Base-by-base conservation (phyloP, 1,140 invertebrate species). In the Caenorhabditis tropicalis region DNA sequence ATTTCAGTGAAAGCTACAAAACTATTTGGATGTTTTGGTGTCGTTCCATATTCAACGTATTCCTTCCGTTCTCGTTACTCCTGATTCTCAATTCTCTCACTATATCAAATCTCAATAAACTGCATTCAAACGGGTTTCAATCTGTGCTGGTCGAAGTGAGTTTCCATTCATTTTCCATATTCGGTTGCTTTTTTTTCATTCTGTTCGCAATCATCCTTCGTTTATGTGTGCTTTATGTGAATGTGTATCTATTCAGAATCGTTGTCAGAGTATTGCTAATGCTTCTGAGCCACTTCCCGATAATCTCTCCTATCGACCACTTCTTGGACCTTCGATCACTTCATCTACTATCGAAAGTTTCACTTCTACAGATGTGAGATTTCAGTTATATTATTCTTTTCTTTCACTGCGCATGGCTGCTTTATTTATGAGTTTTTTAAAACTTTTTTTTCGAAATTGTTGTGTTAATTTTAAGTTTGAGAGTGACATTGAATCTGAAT, bases 1-100 rank as follows among this genome's bases (percentile, higher is more conserved):
- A 33, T 65, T 79, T 48, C 74, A 81, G 81, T 29, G 81, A 82
- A 24, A 31, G 49, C 51, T 82, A 82, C 81, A 51, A 56, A 43
- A 82, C 48, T 2, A 51, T 83, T 15, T 83, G 82, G 82, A 83
- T 83, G 82, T 83, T 83, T 33, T 83, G 82, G 82, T 56, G 82
- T 48, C 82, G 82, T 9, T 49, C 39, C 2, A 74, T 83, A 16
- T 79, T 83, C 46, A 83, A 56, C 29, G 82, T 83, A 2, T 60
- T 83, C 27, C 31, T 74, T 27, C 82, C 82, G 7, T 83, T 83
- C 16, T 43, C 60, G 6, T 39, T 83, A 3, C 49, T 83, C 10
- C 46, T 83, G 10, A 39, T 83, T 74, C 70, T 83, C 24, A 83
- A 83, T 46, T 48, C 58, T 29, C 24, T 43, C 1, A 83, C 82